Percentiles rank a stretch among this genome's conserved stretches.
These are phyloP conservation scores for Ridgeia piscesae DNA, from an alignment of 1,140 invertebrate genomes.

Conservation along the genomic window DNA sequence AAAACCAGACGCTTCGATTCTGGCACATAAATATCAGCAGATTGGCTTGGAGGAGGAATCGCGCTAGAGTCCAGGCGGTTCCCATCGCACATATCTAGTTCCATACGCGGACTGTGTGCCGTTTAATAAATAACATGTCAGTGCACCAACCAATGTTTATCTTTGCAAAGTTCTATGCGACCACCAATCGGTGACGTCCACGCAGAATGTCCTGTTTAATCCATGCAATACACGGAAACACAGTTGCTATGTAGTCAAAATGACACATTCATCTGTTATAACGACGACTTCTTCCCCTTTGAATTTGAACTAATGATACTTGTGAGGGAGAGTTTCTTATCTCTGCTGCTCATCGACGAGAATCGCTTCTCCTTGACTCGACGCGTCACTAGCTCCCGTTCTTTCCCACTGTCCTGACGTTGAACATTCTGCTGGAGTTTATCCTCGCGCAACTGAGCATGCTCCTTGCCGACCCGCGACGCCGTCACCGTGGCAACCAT, in stretches of 20 bases:
- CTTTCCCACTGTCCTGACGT: not conserved
- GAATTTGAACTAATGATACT: slow-evolving; percentile 7
- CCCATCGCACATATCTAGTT: not conserved
- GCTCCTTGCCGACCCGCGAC: slow-evolving; percentile 44
- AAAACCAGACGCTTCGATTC: not conserved
- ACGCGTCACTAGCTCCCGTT: not conserved
- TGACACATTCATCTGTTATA: not conserved
- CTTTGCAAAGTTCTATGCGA: not conserved
- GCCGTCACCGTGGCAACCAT: slow-evolving; percentile 48
- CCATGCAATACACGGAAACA: not conserved
- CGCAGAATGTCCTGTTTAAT: not conserved
- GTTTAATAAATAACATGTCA: not conserved
- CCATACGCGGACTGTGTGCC: not conserved
- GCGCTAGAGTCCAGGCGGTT: not conserved
- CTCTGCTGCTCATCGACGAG: not conserved
- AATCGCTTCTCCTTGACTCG: not conserved
- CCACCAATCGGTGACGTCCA: not conserved
- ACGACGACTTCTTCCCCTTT: not conserved
- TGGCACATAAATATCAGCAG: not conserved
- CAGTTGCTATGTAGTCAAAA: not conserved
- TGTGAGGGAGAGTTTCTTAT: not conserved
- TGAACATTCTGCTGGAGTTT: slow-evolving; percentile 18
- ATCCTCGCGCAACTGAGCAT: slow-evolving; percentile 47
- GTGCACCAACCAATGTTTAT: not conserved
- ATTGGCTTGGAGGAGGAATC: not conserved